Base-by-base conservation (phyloP, 2,888 invertebrate species). In the Pyrgus malvae region DNA sequence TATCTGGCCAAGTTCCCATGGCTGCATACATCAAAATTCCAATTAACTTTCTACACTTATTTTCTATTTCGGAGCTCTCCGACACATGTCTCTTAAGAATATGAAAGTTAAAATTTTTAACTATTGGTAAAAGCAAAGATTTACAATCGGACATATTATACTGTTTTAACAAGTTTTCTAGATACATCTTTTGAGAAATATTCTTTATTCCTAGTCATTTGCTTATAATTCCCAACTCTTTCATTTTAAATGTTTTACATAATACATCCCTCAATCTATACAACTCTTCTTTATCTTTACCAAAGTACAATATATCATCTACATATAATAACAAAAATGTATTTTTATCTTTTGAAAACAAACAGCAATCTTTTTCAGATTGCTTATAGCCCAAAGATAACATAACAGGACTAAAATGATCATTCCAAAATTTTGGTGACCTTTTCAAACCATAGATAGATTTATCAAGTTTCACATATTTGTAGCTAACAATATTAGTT, bases 391-490 rank as follows among this genome's bases (percentile, higher is more conserved):
- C 33, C 14, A 33, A 33, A 6, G 33, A 33, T 6, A 33, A 6
- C 33, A 33, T 33, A 6, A 33, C 33, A 33, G 33, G 14, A 33
- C 7, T 33, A 33, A 33, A 33, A 12, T 33, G 33, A n/a, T 50
- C 16, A 33, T 50, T 50, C 42, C 50, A 50, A 23, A 27, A 42
- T 14, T 23, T 27, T 17, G 50, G 50, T 8, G 50, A 31, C 11
- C 23, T 27, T 23, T 50, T 50, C 2, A 42, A 27, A 42, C 42
- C 50, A 35, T 51, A 51, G 4, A 51, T 23, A 14, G 50, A 25
- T 42, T 51, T 51, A 9, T 33, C 42, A 16, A 51, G 29, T 25
- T 35, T 35, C 9, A 48, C 19, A 12, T 48, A 11, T 21, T 23
- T 33, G 14, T 33, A 33, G 2, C 9, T 12, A 33, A 33, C 14